Evolutionary conservation across 2,888 invertebrate species (phyloP).

Genomic region (Taenaris catops): DNA sequence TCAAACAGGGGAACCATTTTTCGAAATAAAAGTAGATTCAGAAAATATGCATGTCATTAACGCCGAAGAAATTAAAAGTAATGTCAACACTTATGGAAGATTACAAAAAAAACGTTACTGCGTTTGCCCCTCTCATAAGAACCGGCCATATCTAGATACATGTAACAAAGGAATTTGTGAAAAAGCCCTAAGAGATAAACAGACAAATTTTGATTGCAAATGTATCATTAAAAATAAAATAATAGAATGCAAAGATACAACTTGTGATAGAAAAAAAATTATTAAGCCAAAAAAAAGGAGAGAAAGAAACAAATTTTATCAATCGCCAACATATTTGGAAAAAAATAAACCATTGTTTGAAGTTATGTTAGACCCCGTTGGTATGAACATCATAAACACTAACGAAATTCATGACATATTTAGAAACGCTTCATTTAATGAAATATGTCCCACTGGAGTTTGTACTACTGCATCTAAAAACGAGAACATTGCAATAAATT

Average conservation of each 20-base stretch:
- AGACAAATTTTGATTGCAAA: constrained; percentile 29
- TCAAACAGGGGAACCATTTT: constrained; percentile 28
- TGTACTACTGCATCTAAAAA: constrained; percentile 19
- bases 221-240: constrained; percentile 25
- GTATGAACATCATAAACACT: constrained; percentile 39
- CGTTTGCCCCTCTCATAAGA: constrained; percentile 30
- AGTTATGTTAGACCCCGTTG: constrained; percentile 34
- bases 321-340: constrained; percentile 14
- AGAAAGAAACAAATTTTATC: constrained; percentile 8
- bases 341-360: constrained; percentile 25
- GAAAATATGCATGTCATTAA: constrained; percentile 33
- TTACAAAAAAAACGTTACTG: constrained; percentile 26
- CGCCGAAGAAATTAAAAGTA: constrained; percentile 31
- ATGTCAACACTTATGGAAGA: constrained; percentile 27
- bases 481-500: constrained; percentile 14
- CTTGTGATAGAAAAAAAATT: constrained; percentile 24
- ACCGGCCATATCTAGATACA: constrained; percentile 17
- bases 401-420: constrained; percentile 33
- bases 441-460: constrained; percentile 25
- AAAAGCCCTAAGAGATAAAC: constrained; percentile 28
- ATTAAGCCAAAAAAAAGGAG: constrained; percentile 1
- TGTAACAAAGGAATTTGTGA: constrained; percentile 29
- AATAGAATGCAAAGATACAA: constrained; percentile 32
- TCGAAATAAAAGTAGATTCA: constrained; percentile 37
- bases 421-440: constrained; percentile 13